Conservation (phyloP, 1,140 invertebrate genomes). For the Hirudo medicinalis region DNA sequence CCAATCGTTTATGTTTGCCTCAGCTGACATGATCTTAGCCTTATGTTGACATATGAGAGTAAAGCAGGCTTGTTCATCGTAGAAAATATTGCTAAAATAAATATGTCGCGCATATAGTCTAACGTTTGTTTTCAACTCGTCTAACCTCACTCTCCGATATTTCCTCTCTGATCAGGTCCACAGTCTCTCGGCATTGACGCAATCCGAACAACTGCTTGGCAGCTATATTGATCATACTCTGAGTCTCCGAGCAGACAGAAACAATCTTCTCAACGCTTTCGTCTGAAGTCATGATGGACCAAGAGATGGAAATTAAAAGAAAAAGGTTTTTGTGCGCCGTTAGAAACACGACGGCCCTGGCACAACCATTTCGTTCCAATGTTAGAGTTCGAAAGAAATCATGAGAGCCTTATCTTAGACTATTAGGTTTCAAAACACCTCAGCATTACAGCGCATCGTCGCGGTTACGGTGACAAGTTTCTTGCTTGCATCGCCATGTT, state of each 20-base stretch:
- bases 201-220: constrained; percentile 77
- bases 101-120: not conserved
- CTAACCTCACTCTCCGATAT: constrained; percentile 78
- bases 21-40: constrained; percentile 1
- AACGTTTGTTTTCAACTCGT: not conserved
- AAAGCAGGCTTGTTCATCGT: not conserved
- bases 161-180: constrained; percentile 83
- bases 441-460: no score
- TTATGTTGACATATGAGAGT: not conserved
- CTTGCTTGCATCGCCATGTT: no score
- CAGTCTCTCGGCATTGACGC: constrained; percentile 75
- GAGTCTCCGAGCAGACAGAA: constrained; percentile 43
- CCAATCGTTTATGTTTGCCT: not conserved
- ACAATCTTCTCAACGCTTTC: not conserved
- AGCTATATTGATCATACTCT: constrained; percentile 88
- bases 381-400: no score
- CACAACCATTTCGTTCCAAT: no score
- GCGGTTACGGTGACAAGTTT: no score
- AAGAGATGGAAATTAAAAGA: no score
- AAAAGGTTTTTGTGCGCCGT: no score
- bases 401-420: no score
- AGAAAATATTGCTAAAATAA: not conserved
- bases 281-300: no score
- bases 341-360: no score
- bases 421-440: no score